phyloP scores from a whole-genome alignment of 2,888 invertebrate species.

The Drosophila putrida region DNA sequence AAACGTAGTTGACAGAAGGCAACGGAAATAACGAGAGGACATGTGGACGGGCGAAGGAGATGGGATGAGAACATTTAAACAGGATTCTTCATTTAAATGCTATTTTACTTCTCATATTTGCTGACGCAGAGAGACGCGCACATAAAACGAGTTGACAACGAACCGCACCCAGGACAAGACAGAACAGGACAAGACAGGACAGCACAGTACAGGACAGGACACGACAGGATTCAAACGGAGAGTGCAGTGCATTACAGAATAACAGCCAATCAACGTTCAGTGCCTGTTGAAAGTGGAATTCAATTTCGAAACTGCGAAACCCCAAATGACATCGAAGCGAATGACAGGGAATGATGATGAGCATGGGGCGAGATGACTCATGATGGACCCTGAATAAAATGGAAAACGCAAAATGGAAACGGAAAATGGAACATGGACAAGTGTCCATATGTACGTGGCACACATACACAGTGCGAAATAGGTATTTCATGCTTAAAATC shows the following conservation, averaged over 20 bases:
- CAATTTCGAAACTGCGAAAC: conserved; percentile 60
- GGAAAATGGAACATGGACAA: conserved; percentile 17
- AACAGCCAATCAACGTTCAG: conserved; percentile 41
- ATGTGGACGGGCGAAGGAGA: background rate
- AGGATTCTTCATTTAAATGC: conserved; percentile 63
- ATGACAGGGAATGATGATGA: conserved; percentile 10
- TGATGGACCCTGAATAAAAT: conserved; percentile 14
- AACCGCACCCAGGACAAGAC: conserved; percentile 19
- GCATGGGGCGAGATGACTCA: conserved; percentile 42
- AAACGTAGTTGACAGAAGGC: conserved; percentile 31
- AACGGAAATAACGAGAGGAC: conserved; percentile 43
- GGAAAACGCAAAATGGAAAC: background rate
- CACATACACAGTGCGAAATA: background rate
- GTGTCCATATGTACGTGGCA: conserved; percentile 13
- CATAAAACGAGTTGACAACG: conserved; percentile 44
- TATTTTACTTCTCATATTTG: conserved; percentile 48
- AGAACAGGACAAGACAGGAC: conserved; percentile 5
- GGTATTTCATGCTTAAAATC: too few species aligned
- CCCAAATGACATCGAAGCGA: conserved; percentile 52
- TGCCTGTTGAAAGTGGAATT: conserved; percentile 57
- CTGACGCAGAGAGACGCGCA: conserved; percentile 14
- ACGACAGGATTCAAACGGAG: conserved; percentile 1
- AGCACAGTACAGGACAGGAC: conserved; percentile 12
- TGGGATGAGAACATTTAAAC: conserved; percentile 43
- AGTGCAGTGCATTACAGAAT: conserved; percentile 8